Evolutionary conservation across 2,888 invertebrate genomes (phyloP), one percentile per base, ranked within the genome.

Genomic region (Dynastes hyllus): DNA sequence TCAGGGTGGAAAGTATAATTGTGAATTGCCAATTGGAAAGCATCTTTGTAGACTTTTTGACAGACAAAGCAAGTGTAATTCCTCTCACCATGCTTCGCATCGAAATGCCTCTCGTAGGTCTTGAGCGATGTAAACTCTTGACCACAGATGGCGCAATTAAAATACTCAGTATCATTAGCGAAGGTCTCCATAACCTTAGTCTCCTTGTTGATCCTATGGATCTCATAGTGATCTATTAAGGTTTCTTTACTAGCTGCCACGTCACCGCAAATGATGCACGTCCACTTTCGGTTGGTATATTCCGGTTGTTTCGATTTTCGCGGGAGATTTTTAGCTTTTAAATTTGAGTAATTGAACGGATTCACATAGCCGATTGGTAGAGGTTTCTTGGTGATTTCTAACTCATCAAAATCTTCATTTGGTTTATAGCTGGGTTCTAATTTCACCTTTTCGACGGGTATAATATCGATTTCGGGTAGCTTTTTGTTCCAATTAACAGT

Each of bases 21-120:
- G 29, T 84, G 84, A 45, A 84, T 76, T 45, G 83, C 81, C 40
- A 84, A 66, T 27, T 83, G 82, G 65, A 82, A 82, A 0, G 81
- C 79, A 55, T 82, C 84, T 76, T 84, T 85, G 76, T 85, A 86
- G 0, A 84, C 92, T 85, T 92, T 92, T 1, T 90, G 90, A 87
- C 93, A 93, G 82, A 91, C 88, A 79, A 87, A 89, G 86, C 93
- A 93, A 78, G 88, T 89, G 88, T 92, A 93, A 0, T 93, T 93
- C 81, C 92, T 89, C 82, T 92, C 91, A 50, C 93, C 93, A 37
- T 85, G 83, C 45, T 83, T 81, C 8, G 81, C 82, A 77, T 86
- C 86, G 1, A 86, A 83, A 76, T 88, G 88, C 37, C 84, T 85
- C 69, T 87, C 86, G 53, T 85, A 85, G 11, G 84, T 83, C 67